phyloP scores from a whole-genome alignment of 2,113 vertebrate species.

The Donacobius atricapilla region DNA sequence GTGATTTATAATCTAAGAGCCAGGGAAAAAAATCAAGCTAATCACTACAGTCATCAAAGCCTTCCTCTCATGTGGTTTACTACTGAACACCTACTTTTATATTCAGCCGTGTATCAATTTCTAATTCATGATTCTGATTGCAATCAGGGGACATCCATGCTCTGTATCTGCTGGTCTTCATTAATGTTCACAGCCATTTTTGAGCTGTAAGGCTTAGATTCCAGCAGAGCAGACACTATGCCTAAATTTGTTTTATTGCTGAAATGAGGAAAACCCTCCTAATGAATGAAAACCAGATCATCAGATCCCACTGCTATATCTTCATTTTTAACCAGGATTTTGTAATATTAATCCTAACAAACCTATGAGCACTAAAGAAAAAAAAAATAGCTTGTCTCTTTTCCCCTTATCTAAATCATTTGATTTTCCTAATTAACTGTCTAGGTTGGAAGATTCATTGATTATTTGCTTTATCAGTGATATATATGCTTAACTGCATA shows the following conservation, averaged over 20 bases:
- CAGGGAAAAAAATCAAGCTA: background rate
- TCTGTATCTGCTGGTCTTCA: constrained; percentile 14
- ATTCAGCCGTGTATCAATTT: constrained; percentile 6
- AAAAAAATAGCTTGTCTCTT: background rate
- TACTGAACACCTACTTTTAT: background rate
- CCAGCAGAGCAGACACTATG: background rate
- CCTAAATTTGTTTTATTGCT: background rate
- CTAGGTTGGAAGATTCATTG: background rate
- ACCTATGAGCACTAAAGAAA: background rate
- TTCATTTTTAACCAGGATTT: background rate
- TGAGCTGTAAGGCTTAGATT: background rate
- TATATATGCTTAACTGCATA: background rate
- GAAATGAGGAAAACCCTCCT: background rate
- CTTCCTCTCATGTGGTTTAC: background rate
- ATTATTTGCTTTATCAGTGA: background rate
- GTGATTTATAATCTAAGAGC: background rate
- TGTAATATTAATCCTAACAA: background rate
- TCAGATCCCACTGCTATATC: background rate
- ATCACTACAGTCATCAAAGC: constrained; percentile 16
- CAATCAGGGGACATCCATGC: constrained; percentile 38
- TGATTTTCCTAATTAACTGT: background rate
- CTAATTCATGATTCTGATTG: constrained; percentile 47
- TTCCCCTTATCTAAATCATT: background rate
- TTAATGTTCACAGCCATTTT: background rate
- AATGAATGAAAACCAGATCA: background rate